phyloP scores from a whole-genome alignment of 2,888 invertebrate genomes.

The Zygaena filipendulae region DNA sequence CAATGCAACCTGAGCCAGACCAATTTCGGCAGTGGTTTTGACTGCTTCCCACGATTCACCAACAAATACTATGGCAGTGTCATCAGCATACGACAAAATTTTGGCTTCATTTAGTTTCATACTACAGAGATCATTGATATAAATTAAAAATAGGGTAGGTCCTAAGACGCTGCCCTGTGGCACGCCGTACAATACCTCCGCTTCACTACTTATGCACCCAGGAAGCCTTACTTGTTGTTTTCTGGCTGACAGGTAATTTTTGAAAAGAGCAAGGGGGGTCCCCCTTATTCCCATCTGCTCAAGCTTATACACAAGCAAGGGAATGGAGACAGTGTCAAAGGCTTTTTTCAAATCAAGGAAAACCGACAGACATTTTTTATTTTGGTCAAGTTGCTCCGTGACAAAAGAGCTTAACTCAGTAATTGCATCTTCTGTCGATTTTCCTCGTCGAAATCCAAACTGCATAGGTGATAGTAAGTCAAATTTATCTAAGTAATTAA shows the following conservation, averaged over 20 bases:
- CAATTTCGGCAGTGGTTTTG: conserved; percentile 1
- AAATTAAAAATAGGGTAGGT: conserved; percentile 7
- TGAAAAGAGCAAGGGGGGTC: conserved; percentile 3
- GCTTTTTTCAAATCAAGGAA: conserved; percentile 6
- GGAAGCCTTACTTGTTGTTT: background rate
- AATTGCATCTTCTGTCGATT: conserved; percentile 2
- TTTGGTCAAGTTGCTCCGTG: conserved; percentile 1
- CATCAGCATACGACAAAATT: conserved; percentile 10
- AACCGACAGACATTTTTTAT: conserved; percentile 3
- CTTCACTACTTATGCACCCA: no score
- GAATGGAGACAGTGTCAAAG: conserved; percentile 8
- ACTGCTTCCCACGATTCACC: conserved; percentile 4
- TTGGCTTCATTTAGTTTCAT: background rate
- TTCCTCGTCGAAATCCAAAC: conserved; percentile 4
- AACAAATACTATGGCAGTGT: conserved; percentile 11
- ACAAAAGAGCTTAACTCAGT: conserved; percentile 1
- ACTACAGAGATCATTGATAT: conserved; percentile 4
- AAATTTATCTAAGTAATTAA: background rate
- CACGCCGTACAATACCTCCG: conserved; percentile 1
- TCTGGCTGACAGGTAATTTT: conserved; percentile 1
- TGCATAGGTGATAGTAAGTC: conserved; percentile 3
- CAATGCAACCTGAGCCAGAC: background rate
- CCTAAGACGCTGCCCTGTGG: conserved; percentile 7
- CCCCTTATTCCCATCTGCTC: conserved; percentile 7
- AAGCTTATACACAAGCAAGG: conserved; percentile 4